Evolutionary conservation across 2,113 vertebrate species (phyloP), one percentile per base, ranked within the genome.

Genomic region (Thymallus thymallus): DNA sequence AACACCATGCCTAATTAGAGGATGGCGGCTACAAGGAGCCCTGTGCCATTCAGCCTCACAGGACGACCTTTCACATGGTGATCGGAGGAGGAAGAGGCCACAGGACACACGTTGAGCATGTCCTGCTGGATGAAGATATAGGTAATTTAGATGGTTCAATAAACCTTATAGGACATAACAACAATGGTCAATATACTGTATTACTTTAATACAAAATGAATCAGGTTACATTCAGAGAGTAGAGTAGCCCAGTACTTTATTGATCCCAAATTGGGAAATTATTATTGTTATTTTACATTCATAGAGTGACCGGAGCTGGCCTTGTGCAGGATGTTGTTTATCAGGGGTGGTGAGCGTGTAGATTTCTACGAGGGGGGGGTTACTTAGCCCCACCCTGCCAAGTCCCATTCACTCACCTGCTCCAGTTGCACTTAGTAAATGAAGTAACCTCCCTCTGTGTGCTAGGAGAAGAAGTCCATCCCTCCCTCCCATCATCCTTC

Each of bases 1-100:
- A 82, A 72, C 62, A 69, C 71, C 73, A 74, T 69, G 62, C 22
- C 73, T 86, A 82, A 84, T 84, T 86, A 79, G 76, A 79, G 67
- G 41, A 76, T 72, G 73, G 70, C 66, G 75, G 80, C 73, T 84
- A 82, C 76, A 73, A 65, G 69, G 24, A 61, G 55, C 65, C 72
- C 63, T 70, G 60, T n/a, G 71, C 76, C 65, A 63, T 68, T 74
- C 69, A 79, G 65, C 72, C 61, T 70, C 32, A 67, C 72, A 73
- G 72, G 58, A 74, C 13, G 64, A 30, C 60, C 60, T 80, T 86
- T 84, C 80, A 80, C 64, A 80, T 82, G 84, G 73, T 82, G 82
- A 84, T 82, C 61, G 4, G 26, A 80, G 3, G 16, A 76, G 69
- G 74, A 79, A 75, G 65, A 72, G 16, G 62, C 29, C 46, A 74